Evolutionary conservation across 2,113 vertebrate species (phyloP).

Genomic region (Pitta sordida): DNA sequence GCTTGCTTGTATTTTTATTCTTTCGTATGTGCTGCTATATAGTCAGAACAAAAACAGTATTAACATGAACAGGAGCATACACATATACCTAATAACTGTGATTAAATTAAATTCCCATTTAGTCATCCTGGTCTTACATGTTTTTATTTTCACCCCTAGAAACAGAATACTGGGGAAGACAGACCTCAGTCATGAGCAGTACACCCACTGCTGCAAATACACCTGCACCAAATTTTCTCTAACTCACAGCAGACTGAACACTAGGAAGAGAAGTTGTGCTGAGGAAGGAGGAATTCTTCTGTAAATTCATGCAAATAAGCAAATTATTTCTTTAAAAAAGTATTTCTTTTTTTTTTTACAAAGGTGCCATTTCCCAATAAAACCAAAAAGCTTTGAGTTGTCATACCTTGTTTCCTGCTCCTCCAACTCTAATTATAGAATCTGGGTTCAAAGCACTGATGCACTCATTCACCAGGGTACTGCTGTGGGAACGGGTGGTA

Average conservation of each 20-base stretch:
- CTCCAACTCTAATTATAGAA: constrained; percentile 86
- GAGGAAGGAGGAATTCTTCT: not conserved
- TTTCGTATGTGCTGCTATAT: not conserved
- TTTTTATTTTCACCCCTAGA: not conserved
- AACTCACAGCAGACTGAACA: not conserved
- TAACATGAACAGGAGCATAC: not conserved
- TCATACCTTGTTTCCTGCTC: constrained; percentile 95
- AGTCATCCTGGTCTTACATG: not conserved
- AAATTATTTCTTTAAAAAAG: not conserved
- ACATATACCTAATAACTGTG: not conserved
- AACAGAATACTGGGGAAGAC: not conserved
- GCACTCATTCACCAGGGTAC: constrained; percentile 86
- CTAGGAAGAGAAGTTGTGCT: not conserved
- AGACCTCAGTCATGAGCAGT: not conserved
- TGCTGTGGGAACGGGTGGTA: constrained; percentile 95
- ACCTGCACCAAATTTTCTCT: not conserved
- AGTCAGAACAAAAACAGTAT: not conserved
- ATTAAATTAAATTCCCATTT: not conserved
- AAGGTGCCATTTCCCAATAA: not conserved
- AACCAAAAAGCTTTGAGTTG: not conserved
- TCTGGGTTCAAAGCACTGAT: constrained; percentile 90
- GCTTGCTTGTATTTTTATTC: not conserved
- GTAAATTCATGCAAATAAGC: not conserved
- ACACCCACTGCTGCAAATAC: not conserved
- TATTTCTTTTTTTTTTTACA: not conserved